Evolutionary conservation across 2,113 vertebrate species (phyloP).

Genomic region (Recurvirostra avosetta): DNA sequence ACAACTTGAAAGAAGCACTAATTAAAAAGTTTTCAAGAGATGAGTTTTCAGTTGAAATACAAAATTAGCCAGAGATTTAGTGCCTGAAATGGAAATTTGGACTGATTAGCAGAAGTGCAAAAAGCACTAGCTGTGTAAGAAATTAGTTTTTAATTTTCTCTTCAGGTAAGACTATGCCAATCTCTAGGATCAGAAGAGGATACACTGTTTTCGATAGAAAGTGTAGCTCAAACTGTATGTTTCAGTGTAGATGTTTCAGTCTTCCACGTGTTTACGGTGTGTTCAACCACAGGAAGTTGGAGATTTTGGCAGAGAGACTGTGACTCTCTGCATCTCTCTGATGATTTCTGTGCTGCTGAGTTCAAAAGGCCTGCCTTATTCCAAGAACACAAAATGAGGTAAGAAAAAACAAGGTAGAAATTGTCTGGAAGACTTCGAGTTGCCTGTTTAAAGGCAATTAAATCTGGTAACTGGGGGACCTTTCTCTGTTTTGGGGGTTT

Average conservation of each 20-base stretch:
- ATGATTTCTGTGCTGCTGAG: neutral
- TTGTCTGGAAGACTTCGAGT: neutral
- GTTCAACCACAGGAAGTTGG: neutral
- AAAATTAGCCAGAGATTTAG: neutral
- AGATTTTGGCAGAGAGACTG: neutral
- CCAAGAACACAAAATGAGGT: neutral
- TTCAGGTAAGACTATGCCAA: neutral
- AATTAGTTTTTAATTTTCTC: neutral
- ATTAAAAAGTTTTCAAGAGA: conserved; percentile 52
- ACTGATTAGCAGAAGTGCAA: neutral
- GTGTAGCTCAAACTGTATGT: neutral
- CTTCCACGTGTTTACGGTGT: fast-evolving
- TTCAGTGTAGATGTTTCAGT: neutral
- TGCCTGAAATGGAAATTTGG: conserved; percentile 16
- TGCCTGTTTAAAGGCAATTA: neutral
- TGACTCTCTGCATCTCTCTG: neutral
- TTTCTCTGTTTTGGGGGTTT: neutral
- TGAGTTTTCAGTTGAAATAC: conserved; percentile 41
- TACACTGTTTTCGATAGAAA: neutral
- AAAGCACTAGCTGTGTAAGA: neutral
- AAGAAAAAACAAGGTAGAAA: neutral
- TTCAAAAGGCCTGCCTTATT: neutral
- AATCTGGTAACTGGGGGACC: neutral
- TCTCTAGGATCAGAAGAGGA: neutral
- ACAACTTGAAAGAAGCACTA: conserved; percentile 42